These are phyloP conservation scores for Muntiacus muntjak DNA, from an alignment of 2,113 vertebrate species.

Conservation along the genomic window DNA sequence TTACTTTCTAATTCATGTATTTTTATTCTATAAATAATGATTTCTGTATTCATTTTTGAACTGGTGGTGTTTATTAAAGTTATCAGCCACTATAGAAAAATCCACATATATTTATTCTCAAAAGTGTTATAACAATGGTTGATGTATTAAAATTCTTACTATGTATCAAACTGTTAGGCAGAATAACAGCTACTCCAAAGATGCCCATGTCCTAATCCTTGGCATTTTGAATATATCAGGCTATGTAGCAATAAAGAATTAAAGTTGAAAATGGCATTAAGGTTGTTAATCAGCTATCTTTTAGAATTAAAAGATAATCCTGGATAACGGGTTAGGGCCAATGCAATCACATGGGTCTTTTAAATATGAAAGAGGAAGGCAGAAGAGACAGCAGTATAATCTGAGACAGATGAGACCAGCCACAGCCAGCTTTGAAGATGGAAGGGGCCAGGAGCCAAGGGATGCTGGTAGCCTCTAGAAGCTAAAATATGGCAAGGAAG, in stretches of 20 bases:
- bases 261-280: background rate
- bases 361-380: background rate
- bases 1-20: background rate
- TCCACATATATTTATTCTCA: background rate
- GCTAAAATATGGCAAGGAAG: background rate
- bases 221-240: background rate
- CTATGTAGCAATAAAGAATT: background rate
- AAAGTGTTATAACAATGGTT: background rate
- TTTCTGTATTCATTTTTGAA: background rate
- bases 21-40: background rate
- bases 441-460: background rate
- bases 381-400: background rate
- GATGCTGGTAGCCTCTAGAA: background rate
- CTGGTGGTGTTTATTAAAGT: background rate
- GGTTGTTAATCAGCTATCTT: background rate
- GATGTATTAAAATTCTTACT: background rate
- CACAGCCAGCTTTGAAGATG: background rate
- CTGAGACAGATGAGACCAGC: background rate
- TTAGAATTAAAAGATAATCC: background rate
- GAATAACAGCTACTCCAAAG: background rate
- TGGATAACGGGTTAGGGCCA: background rate
- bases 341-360: background rate
- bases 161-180: background rate
- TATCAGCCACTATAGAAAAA: background rate
- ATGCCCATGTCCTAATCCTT: background rate